Evolutionary conservation across 2,113 vertebrate species (phyloP), one percentile per base, ranked within the genome.

Genomic region (Gopherus evgoodei): DNA sequence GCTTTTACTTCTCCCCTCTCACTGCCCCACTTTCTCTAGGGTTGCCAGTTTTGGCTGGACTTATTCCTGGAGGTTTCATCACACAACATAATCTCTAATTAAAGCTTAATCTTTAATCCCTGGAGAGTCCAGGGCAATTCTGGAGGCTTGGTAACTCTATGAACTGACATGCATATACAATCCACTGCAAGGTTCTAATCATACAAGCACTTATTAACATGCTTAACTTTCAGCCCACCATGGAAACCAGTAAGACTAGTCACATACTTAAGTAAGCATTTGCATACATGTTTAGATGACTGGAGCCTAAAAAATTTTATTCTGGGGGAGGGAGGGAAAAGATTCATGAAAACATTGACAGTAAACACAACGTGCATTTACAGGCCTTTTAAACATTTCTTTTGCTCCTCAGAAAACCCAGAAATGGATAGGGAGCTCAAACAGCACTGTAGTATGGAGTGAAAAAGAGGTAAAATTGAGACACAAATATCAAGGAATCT

Each of bases 201-300:
- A 47, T 80, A 27, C 2, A 5, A 27, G 75, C 5, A 27, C 7
- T 42, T 29, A 6, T 0, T 0, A 19, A 57, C 7, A 47, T 47
- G 24, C 47, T 84, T 22, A 53, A 19, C 17, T 4, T 38, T 27
- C 56, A 80, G 29, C 47, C 57, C 42, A 62, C 29, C 4, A 4
- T 1, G 2, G 53, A 56, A 89, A 21, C 49, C 27, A 87, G 65
- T 11, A 24, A 78, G 75, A 44, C 4, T 44, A 76, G 22, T 76
- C 2, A 1, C 22, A 69, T 4, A 2, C 42, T 76, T 90, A 91
- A 10, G 13, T 76, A n/a, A 82, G 38, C 22, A 29, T 8, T n/a
- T 4, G 4, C 9, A 13, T 50, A 5, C 1, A 3, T 59, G 12
- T 57, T 76, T 25, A n/a, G 22, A 76, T 17, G 35, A 69, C 62